These are phyloP conservation scores for Paraescarpia echinospica DNA, from an alignment of 1,140 invertebrate species.

Conservation along the genomic window DNA sequence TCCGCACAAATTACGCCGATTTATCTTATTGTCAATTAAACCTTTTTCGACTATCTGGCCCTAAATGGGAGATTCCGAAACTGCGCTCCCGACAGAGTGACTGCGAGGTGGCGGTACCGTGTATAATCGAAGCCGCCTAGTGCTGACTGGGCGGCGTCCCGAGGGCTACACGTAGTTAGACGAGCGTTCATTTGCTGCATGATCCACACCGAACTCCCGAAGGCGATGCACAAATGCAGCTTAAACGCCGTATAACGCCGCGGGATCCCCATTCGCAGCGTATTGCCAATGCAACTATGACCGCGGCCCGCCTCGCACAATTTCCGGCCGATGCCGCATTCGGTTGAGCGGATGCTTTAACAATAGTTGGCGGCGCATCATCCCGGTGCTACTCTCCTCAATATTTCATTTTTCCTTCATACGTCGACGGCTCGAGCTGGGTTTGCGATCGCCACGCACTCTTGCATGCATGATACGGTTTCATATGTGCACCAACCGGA, in stretches of 20 bases:
- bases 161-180: background rate
- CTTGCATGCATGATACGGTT: background rate
- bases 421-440: background rate
- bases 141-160: background rate
- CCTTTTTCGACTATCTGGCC: background rate
- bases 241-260: background rate
- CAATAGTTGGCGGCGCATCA: background rate
- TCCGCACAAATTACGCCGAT: background rate
- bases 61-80: background rate
- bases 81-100: background rate
- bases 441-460: background rate
- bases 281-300: background rate
- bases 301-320: background rate
- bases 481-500: background rate
- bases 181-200: background rate
- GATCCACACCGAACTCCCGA: background rate
- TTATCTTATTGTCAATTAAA: background rate
- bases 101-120: background rate
- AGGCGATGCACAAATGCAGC: background rate
- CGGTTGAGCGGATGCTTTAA: background rate
- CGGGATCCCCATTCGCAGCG: background rate
- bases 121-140: background rate
- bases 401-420: background rate
- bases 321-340: background rate
- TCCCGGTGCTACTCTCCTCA: background rate